Conservation (phyloP, 2,888 invertebrate species). For the Aporophyla nigra region DNA sequence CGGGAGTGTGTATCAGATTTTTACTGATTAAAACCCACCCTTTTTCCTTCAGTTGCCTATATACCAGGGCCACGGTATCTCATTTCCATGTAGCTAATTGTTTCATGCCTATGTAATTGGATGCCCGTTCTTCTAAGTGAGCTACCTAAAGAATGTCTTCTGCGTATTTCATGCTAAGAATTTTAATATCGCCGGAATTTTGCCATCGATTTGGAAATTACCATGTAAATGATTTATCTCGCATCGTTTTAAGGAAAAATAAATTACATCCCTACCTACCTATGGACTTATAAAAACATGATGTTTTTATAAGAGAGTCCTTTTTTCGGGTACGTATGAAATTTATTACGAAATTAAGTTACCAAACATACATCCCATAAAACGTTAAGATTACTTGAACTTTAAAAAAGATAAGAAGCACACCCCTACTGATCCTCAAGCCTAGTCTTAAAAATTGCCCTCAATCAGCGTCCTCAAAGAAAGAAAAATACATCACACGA, state of each 20-base stretch:
- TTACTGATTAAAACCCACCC: too few relatives aligned
- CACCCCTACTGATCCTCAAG: background rate
- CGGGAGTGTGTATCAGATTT: too few relatives aligned
- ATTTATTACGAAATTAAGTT: too few relatives aligned
- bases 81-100: background rate
- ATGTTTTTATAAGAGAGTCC: background rate
- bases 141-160: background rate
- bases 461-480: background rate
- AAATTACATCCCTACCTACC: background rate
- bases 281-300: background rate
- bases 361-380: background rate
- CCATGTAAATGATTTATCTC: background rate
- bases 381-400: background rate
- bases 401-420: background rate
- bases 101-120: background rate
- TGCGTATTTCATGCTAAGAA: slow-evolving; percentile 33
- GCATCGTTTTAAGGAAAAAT: background rate
- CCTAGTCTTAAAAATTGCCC: background rate
- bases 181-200: slow-evolving; percentile 12
- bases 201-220: slow-evolving; percentile 17
- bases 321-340: background rate
- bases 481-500: slow-evolving; percentile 18
- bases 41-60: too few relatives aligned
- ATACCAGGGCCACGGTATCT: too few relatives aligned
- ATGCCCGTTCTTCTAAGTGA: background rate